Evolutionary conservation across 2,888 invertebrate genomes (phyloP), one percentile per base, ranked within the genome.

Genomic region (Eulithis testata): DNA sequence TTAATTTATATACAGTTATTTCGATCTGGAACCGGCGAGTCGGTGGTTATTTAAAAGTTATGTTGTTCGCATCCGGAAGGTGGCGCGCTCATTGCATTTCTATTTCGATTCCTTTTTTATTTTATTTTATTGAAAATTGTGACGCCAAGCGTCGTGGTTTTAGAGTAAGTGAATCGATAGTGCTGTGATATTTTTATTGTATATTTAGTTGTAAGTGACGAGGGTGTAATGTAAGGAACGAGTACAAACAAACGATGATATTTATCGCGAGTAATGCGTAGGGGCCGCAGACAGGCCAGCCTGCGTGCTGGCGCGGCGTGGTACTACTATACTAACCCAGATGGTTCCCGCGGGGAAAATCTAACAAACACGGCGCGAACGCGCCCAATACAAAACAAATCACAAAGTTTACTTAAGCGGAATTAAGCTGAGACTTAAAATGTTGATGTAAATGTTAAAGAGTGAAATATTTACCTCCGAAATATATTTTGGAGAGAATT

Each of bases 131-230:
- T 75, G 73, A 78, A 83, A 84, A 78, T 82, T 76, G 81, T 77
- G 86, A 77, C 82, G 92, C 92, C 76, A 87, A 91, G 92, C 92
- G 86, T 82, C 80, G 80, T 75, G 85, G 77, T 82, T 82, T 84
- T 91, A 91, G 92, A 79, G 86, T 92, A 92, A 92, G 92, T 84
- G 91, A 90, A 93, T 91, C 91, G 92, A 92, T 92, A 88, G 91
- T 92, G 92, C 92, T 93, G 92, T 93, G 92, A 93, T 93, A 93
- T 93, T 92, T 90, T 92, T 90, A 90, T 72, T 92, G 90, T 92
- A 92, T 89, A 90, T 89, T 87, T 91, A 91, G 87, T 79, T 78
- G 77, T 90, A 90, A 90, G 90, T 66, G 79, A 86, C 86, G 83
- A 77, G 84, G 82, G 83, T 80, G 86, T 85, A 86, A 85, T 79